Conservation (phyloP, 2,113 vertebrate genomes). For the Megatriorchis doriae region DNA sequence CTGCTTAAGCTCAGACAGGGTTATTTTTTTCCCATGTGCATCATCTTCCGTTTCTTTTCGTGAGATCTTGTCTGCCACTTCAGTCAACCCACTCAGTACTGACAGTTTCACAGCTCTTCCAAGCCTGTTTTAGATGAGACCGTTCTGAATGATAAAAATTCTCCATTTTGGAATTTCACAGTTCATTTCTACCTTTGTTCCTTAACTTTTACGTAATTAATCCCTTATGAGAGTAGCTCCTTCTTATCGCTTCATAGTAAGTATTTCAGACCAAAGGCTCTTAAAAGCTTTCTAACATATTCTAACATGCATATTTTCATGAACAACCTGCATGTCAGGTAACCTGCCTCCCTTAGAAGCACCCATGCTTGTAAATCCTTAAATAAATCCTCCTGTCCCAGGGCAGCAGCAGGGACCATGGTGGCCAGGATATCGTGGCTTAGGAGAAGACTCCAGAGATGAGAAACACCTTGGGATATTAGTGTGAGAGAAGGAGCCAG, state of each 20-base stretch:
- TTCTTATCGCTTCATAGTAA: background rate
- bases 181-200: background rate
- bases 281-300: background rate
- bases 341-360: background rate
- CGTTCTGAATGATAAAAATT: background rate
- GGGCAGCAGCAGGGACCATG: background rate
- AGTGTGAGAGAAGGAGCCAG: background rate
- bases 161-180: background rate
- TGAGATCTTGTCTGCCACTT: background rate
- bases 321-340: background rate
- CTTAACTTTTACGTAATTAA: background rate
- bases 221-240: background rate
- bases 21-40: background rate
- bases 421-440: background rate
- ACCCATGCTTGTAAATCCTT: background rate
- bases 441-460: background rate
- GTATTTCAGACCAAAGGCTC: background rate
- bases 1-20: background rate
- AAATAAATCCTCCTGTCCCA: background rate
- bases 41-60: background rate
- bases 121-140: background rate
- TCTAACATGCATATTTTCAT: background rate
- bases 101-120: background rate
- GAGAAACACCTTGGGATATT: background rate
- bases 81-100: background rate